Evolutionary conservation across 30 jellyfish, hydroid and myxozoan genomes (phyloP).

Genomic region (Calvadosia cruxmelitensis): DNA sequence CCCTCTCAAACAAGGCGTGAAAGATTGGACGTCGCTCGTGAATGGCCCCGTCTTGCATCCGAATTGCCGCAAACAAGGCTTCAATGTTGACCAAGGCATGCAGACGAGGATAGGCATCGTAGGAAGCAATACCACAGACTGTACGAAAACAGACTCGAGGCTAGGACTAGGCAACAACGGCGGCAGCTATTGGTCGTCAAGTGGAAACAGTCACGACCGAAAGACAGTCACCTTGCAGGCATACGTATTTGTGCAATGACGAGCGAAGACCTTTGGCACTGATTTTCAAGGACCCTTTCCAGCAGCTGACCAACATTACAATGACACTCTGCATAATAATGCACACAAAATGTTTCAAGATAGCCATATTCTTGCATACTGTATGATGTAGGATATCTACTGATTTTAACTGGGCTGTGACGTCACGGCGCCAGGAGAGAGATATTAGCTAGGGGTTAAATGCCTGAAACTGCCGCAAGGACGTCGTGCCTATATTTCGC

Average conservation of each 20-base stretch:
- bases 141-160: not conserved
- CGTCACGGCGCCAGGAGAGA: too few relatives aligned
- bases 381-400: too few relatives aligned
- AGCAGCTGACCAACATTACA: too few relatives aligned
- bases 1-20: not conserved
- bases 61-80: not conserved
- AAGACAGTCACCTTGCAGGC: not conserved
- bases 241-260: not conserved
- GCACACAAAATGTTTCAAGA: too few relatives aligned
- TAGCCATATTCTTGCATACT: too few relatives aligned
- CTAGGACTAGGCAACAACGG: not conserved
- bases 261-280: too few relatives aligned
- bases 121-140: not conserved
- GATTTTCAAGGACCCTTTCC: too few relatives aligned
- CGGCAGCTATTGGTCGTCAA: not conserved
- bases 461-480: too few relatives aligned
- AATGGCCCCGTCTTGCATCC: not conserved
- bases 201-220: not conserved
- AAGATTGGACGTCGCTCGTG: not conserved
- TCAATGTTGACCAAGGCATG: not conserved
- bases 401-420: too few relatives aligned
- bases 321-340: too few relatives aligned
- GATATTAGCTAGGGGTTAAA: too few relatives aligned
- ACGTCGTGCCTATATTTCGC: too few relatives aligned
- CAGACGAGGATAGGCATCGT: not conserved